Evolutionary conservation across 1,140 invertebrate species (phyloP).

Genomic region (Philotrypesis tridentata): DNA sequence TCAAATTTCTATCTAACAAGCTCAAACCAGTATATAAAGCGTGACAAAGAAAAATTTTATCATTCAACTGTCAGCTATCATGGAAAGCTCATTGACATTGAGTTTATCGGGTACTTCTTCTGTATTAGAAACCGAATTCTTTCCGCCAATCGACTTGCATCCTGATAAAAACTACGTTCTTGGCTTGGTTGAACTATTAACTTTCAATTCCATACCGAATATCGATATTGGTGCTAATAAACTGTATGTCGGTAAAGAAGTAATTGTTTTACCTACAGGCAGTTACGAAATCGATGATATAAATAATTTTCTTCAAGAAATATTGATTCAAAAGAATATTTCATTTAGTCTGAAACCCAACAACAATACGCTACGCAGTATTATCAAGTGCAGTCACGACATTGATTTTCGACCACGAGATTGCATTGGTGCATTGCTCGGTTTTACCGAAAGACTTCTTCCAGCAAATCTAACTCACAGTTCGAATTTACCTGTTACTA

Average conservation of each 20-base stretch:
- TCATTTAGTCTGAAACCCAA: background rate
- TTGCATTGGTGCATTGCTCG: background rate
- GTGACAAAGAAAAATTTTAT: background rate
- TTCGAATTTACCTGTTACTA: slow-evolving; percentile 50
- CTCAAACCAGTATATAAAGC: too few species aligned
- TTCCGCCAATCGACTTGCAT: slow-evolving; percentile 52
- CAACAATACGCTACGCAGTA: background rate
- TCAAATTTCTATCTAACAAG: too few species aligned
- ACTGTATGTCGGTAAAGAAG: too few species aligned
- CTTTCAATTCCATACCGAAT: too few species aligned
- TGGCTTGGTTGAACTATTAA: slow-evolving; percentile 48
- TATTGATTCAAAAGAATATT: background rate
- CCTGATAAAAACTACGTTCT: slow-evolving; percentile 40
- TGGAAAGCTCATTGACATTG: slow-evolving; percentile 49
- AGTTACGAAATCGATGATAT: background rate
- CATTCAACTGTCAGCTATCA: background rate
- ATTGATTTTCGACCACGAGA: too few species aligned
- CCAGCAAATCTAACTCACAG: slow-evolving; percentile 36
- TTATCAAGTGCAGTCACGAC: background rate
- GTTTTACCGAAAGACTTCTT: slow-evolving; percentile 2
- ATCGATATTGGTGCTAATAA: too few species aligned
- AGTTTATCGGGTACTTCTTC: slow-evolving; percentile 50
- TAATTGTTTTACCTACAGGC: background rate
- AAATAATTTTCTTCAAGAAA: background rate
- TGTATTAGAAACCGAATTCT: slow-evolving; percentile 49